Evolutionary conservation across 2,888 invertebrate genomes (phyloP).

Genomic region (Rhaphigaster nebulosa): DNA sequence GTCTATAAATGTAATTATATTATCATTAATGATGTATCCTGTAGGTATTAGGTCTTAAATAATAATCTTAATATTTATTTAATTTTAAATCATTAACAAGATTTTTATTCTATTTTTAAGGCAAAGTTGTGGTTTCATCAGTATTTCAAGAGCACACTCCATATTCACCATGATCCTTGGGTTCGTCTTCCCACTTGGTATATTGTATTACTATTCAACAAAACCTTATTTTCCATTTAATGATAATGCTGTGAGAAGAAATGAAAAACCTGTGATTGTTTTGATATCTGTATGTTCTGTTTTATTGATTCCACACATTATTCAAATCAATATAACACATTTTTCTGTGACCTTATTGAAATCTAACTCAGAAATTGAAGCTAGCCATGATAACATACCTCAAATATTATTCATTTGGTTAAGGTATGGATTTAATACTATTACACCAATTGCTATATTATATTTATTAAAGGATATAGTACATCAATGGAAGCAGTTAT

Average conservation of each 20-base stretch:
- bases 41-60: background rate
- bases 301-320: constrained; percentile 53
- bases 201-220: constrained; percentile 21
- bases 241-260: background rate
- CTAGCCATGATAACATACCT: background rate
- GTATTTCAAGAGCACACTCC: background rate
- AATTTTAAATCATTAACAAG: background rate
- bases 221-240: constrained; percentile 14
- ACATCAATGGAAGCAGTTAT: constrained; percentile 17
- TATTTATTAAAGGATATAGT: background rate
- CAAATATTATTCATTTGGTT: constrained; percentile 50
- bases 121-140: constrained; percentile 50
- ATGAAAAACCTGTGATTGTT: constrained; percentile 43
- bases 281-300: constrained; percentile 41
- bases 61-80: background rate
- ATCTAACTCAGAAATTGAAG: constrained; percentile 11
- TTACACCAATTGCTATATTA: constrained; percentile 1
- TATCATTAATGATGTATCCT: background rate
- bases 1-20: background rate
- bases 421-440: constrained; percentile 40
- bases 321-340: constrained; percentile 49
- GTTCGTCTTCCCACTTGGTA: constrained; percentile 25
- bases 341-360: constrained; percentile 38
- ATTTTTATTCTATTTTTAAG: constrained; percentile 38
- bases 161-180: constrained; percentile 20